A percentile compares a stretch with the other conserved stretches of the same genome.
These are phyloP conservation scores for Lepus americanus DNA, from an alignment of 2,113 vertebrate genomes.

Conservation along the genomic window DNA sequence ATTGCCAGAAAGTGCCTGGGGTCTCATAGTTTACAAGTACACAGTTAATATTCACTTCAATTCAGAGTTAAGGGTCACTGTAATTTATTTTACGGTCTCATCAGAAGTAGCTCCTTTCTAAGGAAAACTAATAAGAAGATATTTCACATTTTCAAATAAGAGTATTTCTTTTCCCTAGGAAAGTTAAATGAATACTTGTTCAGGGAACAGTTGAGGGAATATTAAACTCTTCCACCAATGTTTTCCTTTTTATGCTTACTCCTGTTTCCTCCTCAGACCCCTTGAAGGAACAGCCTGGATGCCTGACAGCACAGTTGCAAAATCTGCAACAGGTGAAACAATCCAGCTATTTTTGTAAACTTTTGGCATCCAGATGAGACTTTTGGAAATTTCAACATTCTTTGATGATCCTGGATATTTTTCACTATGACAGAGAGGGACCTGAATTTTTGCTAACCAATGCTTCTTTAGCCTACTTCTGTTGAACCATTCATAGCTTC, in stretches of 20 bases:
- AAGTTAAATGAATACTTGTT: conserved; percentile 19
- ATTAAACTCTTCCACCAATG: conserved; percentile 8
- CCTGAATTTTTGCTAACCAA: background rate
- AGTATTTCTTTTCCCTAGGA: background rate
- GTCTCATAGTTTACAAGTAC: background rate
- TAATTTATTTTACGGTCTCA: background rate
- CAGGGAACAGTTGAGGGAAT: background rate
- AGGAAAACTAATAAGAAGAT: background rate
- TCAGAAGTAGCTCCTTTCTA: background rate
- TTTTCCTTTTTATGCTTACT: conserved; percentile 20
- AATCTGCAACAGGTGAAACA: conserved; percentile 26
- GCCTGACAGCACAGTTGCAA: conserved; percentile 46
- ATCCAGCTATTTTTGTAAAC: conserved; percentile 40
- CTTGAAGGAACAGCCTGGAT: background rate
- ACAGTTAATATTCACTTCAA: background rate
- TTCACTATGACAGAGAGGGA: background rate
- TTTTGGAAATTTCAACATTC: conserved; percentile 41
- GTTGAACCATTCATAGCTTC: background rate
- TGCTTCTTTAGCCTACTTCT: background rate
- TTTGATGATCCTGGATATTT: conserved; percentile 14
- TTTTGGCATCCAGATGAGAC: conserved; percentile 34
- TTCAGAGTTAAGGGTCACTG: background rate
- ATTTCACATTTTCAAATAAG: background rate
- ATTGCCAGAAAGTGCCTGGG: background rate
- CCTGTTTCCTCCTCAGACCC: background rate